Conservation (phyloP, 2,113 vertebrate species). For the Hydrolagus affinis region DNA sequence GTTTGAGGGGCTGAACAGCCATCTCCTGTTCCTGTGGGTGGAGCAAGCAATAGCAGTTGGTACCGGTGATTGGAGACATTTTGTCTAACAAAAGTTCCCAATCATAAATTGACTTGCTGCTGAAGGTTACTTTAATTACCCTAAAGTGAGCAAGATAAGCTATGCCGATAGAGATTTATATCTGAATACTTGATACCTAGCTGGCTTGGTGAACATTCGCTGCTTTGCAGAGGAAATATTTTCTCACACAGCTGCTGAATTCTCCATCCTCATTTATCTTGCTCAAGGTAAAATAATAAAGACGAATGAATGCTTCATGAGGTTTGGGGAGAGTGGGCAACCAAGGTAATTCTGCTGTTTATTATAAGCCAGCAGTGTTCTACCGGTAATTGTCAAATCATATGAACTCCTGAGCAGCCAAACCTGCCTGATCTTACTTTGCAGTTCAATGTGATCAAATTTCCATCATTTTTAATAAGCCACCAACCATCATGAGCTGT, state of each 20-base stretch:
- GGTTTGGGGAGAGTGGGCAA: neutral
- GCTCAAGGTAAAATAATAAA: constrained; percentile 10
- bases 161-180: no score
- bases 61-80: no score
- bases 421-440: constrained; percentile 3
- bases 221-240: constrained; percentile 1
- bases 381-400: neutral
- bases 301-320: neutral
- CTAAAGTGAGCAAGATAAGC: no score
- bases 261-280: neutral
- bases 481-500: neutral
- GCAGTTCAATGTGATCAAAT: constrained; percentile 3
- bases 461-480: neutral
- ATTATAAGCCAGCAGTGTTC: neutral
- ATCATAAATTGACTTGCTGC: no score
- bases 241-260: constrained; percentile 15
- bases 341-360: neutral
- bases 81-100: no score
- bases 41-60: no score
- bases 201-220: no score
- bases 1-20: no score
- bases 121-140: no score
- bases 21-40: no score
- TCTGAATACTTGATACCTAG: no score
- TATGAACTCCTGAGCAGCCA: neutral